Evolutionary conservation across 2,888 invertebrate genomes (phyloP).

Genomic region (Geophilus truncorum): DNA sequence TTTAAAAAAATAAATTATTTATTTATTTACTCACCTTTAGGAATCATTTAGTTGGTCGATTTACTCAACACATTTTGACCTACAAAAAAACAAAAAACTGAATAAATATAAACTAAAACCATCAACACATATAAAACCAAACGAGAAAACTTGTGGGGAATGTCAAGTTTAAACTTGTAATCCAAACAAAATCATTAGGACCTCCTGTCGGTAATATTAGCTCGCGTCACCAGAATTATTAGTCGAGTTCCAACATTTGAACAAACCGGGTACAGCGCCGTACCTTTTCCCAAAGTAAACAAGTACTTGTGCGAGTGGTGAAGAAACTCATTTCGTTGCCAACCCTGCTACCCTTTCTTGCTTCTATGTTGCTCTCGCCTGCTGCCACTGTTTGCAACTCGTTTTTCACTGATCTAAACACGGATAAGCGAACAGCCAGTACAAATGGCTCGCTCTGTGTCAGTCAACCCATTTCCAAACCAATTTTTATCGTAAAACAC

Average conservation of each 20-base stretch:
- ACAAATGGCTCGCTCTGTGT: neutral
- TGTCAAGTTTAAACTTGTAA: neutral
- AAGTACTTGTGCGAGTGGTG: neutral
- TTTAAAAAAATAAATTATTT: too few species aligned
- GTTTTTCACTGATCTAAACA: neutral
- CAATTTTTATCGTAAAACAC: neutral
- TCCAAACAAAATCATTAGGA: neutral
- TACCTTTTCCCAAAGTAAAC: neutral
- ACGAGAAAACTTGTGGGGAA: neutral
- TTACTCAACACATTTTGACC: conserved; percentile 18
- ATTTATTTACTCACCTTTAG: conserved; percentile 6
- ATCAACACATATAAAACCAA: neutral
- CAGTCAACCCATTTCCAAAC: neutral
- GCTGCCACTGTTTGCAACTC: neutral
- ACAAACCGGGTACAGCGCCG: neutral
- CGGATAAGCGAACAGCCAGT: neutral
- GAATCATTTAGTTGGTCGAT: conserved; percentile 16
- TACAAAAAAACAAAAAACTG: neutral
- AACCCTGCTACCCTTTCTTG: neutral
- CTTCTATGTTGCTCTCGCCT: neutral
- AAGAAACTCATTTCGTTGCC: neutral
- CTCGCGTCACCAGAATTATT: neutral
- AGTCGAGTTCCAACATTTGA: neutral
- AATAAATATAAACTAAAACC: neutral
- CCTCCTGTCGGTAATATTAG: neutral